Evolutionary conservation across 2,113 vertebrate species (phyloP).

Genomic region (Thryonomys swinderianus): DNA sequence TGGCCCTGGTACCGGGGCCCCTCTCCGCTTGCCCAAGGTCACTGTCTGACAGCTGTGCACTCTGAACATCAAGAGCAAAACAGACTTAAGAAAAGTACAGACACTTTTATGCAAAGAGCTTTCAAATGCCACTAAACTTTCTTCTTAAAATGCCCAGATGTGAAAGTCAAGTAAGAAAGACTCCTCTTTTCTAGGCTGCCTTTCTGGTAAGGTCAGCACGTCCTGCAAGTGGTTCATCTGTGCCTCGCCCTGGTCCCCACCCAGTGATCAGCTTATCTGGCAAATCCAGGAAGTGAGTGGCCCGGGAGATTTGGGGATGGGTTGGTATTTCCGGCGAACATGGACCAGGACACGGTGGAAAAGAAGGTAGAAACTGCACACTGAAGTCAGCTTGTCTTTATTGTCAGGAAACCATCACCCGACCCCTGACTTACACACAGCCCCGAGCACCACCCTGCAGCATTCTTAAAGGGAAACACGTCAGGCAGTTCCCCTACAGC

Average conservation of each 20-base stretch:
- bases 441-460: not conserved
- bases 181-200: not conserved
- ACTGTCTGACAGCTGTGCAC: not conserved
- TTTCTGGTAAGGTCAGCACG: not conserved
- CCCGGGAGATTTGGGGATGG: not conserved
- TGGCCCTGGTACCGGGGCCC: not conserved
- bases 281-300: not conserved
- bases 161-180: conserved; percentile 45
- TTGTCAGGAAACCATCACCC: not conserved
- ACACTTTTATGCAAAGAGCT: not conserved
- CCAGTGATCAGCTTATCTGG: not conserved
- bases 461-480: not conserved
- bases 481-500: not conserved
- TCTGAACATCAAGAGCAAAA: conserved; percentile 26
- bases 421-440: not conserved
- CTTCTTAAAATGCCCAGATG: not conserved
- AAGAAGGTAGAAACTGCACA: not conserved
- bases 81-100: not conserved
- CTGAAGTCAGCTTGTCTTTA: conserved; percentile 5
- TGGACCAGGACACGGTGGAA: not conserved
- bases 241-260: not conserved
- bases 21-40: not conserved
- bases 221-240: not conserved
- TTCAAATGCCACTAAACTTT: not conserved
- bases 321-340: not conserved